Percentiles rank a stretch among this genome's conserved stretches.
phyloP scores from a whole-genome alignment of 2,888 invertebrate genomes.

The Syrista parreyssii region DNA sequence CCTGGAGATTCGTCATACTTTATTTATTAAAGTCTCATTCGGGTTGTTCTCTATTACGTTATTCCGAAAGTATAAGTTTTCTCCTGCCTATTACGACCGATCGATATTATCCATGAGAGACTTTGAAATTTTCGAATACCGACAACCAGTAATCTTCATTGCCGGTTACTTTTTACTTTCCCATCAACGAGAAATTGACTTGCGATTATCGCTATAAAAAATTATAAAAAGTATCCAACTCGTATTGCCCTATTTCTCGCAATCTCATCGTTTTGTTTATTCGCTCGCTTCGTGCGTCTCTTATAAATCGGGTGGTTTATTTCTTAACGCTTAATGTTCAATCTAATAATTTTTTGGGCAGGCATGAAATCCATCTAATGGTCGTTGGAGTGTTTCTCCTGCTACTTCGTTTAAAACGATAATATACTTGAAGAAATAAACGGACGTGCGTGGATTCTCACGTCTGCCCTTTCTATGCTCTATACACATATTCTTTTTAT shows the following conservation, averaged over 20 bases:
- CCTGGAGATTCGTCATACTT: conserved; percentile 2
- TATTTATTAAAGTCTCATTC: conserved; percentile 17
- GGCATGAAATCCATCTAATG: background rate
- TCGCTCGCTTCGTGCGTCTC: background rate
- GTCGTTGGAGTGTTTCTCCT: background rate
- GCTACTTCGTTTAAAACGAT: background rate
- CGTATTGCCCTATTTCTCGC: background rate
- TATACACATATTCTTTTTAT: background rate
- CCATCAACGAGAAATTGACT: background rate
- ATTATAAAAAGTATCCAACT: conserved; percentile 5
- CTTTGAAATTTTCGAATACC: background rate
- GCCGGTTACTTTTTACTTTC: background rate
- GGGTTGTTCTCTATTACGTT: background rate
- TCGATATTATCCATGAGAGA: background rate
- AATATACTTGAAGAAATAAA: background rate
- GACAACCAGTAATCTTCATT: background rate
- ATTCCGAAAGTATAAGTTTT: background rate
- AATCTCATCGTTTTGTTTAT: background rate
- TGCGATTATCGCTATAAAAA: background rate
- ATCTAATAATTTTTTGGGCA: background rate
- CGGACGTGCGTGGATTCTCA: background rate
- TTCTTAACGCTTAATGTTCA: background rate
- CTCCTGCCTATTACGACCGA: background rate
- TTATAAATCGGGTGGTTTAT: background rate
- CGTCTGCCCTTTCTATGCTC: background rate